These are phyloP conservation scores for Perca schrenkii DNA, from an alignment of 2,113 vertebrate genomes.

Conservation along the genomic window DNA sequence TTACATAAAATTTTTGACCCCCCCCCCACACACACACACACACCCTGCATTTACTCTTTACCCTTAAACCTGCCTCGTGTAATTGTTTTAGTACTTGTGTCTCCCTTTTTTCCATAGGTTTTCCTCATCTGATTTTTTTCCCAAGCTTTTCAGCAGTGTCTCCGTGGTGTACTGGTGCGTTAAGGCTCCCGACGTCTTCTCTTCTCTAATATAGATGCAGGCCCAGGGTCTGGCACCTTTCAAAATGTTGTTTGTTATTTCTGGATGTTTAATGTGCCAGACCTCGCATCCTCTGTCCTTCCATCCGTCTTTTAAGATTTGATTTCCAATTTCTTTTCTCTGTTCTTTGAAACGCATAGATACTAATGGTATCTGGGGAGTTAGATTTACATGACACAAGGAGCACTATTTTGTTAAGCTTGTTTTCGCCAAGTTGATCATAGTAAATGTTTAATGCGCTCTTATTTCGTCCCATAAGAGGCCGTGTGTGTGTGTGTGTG, in stretches of 20 bases:
- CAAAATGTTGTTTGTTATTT: slow-evolving; percentile 29
- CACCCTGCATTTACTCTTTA: too few relatives aligned
- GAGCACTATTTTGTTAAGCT: slow-evolving; percentile 17
- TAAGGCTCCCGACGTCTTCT: not conserved
- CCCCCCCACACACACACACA: too few relatives aligned
- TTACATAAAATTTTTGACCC: too few relatives aligned
- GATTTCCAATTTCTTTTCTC: not conserved
- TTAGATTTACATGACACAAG: not conserved
- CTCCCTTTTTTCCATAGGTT: not conserved
- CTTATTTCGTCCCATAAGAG: slow-evolving; percentile 23
- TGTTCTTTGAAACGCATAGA: not conserved
- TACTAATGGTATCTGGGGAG: not conserved
- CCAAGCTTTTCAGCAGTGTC: not conserved
- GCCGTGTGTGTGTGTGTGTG: not conserved
- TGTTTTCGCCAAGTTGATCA: slow-evolving; percentile 40
- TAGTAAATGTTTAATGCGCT: slow-evolving; percentile 41
- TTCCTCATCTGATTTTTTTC: not conserved
- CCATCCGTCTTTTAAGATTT: not conserved
- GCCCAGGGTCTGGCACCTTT: slow-evolving; percentile 3
- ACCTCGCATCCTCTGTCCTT: not conserved
- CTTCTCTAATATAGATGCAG: slow-evolving; percentile 31
- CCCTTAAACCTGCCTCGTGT: not conserved
- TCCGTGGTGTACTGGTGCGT: not conserved
- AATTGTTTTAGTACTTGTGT: too few relatives aligned
- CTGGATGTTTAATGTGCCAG: slow-evolving; percentile 30